phyloP scores from a whole-genome alignment of 2,888 invertebrate species.

The Lapara coniferarum region DNA sequence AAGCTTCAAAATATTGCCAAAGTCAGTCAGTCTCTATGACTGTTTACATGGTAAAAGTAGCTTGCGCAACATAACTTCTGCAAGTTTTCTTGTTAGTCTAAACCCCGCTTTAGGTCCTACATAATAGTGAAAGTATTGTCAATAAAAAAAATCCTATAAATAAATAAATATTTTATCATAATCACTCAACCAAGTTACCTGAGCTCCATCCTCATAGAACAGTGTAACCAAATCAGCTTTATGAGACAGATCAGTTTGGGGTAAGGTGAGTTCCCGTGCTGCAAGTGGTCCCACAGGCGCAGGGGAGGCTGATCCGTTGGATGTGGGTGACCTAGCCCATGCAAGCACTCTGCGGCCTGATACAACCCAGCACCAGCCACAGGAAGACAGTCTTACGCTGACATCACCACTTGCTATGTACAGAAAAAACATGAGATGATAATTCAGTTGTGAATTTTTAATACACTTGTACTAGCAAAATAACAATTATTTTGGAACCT shows the following conservation, averaged over 20 bases:
- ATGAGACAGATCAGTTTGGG: slow-evolving; percentile 96
- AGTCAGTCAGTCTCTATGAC: too few relatives aligned
- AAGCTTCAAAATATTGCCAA: too few relatives aligned
- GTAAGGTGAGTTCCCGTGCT: slow-evolving; percentile 93
- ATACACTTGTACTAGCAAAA: too few relatives aligned
- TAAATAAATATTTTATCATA: too few relatives aligned
- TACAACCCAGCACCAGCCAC: slow-evolving; percentile 93
- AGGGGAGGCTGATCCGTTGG: slow-evolving; percentile 37
- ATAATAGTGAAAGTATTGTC: background rate
- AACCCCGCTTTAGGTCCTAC: too few relatives aligned
- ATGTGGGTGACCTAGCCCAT: slow-evolving; percentile 88
- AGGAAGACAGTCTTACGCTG: slow-evolving; percentile 85
- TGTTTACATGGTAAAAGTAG: too few relatives aligned
- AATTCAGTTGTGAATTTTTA: background rate
- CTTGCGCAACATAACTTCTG: too few relatives aligned
- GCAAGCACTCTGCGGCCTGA: slow-evolving; percentile 92
- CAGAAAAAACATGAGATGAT: background rate
- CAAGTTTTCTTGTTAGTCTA: too few relatives aligned
- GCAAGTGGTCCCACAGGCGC: slow-evolving; percentile 72
- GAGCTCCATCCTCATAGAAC: slow-evolving; percentile 80
- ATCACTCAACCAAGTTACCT: slow-evolving; percentile 46
- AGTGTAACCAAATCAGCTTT: slow-evolving; percentile 92
- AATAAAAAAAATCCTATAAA: background rate
- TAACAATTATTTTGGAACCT: too few relatives aligned
- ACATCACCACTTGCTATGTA: slow-evolving; percentile 79